These are phyloP conservation scores for Monopis laevigella DNA, from an alignment of 2,888 invertebrate species.

Conservation along the genomic window DNA sequence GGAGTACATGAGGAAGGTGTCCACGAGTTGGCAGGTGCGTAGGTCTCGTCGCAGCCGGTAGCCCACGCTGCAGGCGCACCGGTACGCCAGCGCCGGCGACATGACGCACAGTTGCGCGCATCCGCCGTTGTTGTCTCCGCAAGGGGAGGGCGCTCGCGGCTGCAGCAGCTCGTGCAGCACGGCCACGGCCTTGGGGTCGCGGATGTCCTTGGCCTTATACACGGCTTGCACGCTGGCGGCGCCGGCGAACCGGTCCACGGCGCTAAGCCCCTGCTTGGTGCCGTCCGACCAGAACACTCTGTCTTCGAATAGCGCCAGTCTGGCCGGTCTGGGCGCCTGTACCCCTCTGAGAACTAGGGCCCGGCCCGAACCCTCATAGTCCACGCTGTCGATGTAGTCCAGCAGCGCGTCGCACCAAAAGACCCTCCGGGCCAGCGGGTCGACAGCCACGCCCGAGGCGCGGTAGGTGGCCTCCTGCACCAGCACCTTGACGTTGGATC, in stretches of 20 bases:
- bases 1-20: slow-evolving; percentile 93
- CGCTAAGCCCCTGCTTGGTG: slow-evolving; percentile 88
- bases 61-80: slow-evolving; percentile 93
- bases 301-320: slow-evolving; percentile 86
- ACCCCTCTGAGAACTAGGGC: slow-evolving; percentile 83
- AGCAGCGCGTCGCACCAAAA: slow-evolving; percentile 97
- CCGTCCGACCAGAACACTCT: slow-evolving; percentile 92
- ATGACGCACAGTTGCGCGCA: slow-evolving; percentile 92
- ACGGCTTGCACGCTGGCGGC: slow-evolving; percentile 81
- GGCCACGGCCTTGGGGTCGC: slow-evolving; percentile 86
- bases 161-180: slow-evolving; percentile 84
- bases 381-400: slow-evolving; percentile 95
- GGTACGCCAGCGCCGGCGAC: slow-evolving; percentile 79
- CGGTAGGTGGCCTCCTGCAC: slow-evolving; percentile 94
- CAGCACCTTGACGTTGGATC: slow-evolving; percentile 82
- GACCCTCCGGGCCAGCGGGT: slow-evolving; percentile 87
- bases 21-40: slow-evolving; percentile 81
- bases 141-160: slow-evolving; percentile 80
- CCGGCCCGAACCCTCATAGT: slow-evolving; percentile 88
- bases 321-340: slow-evolving; percentile 86
- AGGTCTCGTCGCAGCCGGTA: slow-evolving; percentile 79
- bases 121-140: slow-evolving; percentile 86
- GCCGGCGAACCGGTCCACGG: slow-evolving; percentile 86
- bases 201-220: slow-evolving; percentile 81
- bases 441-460: slow-evolving; percentile 91